Base-by-base conservation (phyloP, 2,888 invertebrate genomes). In the Drosophila aldrichi region DNA sequence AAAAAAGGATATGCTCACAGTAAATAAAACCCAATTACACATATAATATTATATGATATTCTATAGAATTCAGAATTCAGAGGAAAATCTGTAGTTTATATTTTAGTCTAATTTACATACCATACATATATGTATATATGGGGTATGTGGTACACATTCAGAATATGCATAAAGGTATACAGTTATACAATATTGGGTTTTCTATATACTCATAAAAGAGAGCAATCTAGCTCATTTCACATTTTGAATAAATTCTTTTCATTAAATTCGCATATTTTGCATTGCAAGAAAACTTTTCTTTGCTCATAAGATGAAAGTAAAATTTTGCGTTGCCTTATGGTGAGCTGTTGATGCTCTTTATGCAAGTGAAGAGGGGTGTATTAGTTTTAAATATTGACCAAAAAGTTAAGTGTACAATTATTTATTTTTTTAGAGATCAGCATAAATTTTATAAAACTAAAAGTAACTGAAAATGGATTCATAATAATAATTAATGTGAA, bases 221-320 rank as follows among this genome's bases (percentile, higher is more conserved):
- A 16, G 16, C 29, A 29, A 29, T 48, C 29, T 9, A 29, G 48
- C 48, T 48, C 29, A n/a, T 29, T 48, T 29, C 48, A n/a, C 48
- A 29, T 48, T 44, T 48, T 29, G 48, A 48, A 48, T n/a, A 29
- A 10, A 48, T n/a, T 29, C 48, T 29, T 29, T 48, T 48, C 48
- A 48, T 48, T 10, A n/a, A 48, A 48, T 48, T 48, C 48, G 9
- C 48, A 29, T 48, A 29, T 29, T 48, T 29, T 29, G 48, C 29
- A 48, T 48, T 10, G 48, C 29, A 29, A 29, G 29, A n/a, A 48
- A 48, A 29, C 2, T n/a, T 29, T 46, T 44, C 6, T 16, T n/a
- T 25, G 46, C 2, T 46, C 9, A 46, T 16, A 9, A 46, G 46
- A 46, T 22, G 25, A 46, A 46, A 46, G 16, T 46, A 9, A 25